Percentiles rank a stretch among this genome's conserved stretches.
Conservation (phyloP, 2,797 vertebrate species). For the Platyrinchus mystaceus region DNA sequence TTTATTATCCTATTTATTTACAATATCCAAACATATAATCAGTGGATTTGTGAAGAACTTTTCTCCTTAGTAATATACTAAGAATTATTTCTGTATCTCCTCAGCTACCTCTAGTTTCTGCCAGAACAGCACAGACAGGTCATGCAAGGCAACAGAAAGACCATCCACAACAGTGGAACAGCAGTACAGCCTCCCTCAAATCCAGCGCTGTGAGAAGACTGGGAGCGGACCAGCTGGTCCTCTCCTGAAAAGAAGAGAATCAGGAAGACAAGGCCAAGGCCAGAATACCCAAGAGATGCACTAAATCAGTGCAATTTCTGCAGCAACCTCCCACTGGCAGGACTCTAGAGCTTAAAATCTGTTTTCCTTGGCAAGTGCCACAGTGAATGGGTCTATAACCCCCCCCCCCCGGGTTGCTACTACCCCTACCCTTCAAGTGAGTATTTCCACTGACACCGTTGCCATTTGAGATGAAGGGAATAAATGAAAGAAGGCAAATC, state of each 20-base stretch:
- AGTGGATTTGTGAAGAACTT: background rate
- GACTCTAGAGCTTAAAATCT: slow-evolving; percentile 64
- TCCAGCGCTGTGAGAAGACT: background rate
- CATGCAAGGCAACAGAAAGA: slow-evolving; percentile 50
- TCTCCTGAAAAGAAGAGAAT: slow-evolving; percentile 39
- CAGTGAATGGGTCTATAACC: background rate
- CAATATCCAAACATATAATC: background rate
- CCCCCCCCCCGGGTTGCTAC: background rate
- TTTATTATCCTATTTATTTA: background rate
- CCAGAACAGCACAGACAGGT: slow-evolving; percentile 14
- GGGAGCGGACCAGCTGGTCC: slow-evolving; percentile 49
- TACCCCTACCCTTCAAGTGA: slow-evolving; percentile 21
- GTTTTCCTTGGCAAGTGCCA: slow-evolving; percentile 51
- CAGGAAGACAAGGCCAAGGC: slow-evolving; percentile 30
- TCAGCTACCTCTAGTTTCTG: background rate
- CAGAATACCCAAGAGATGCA: slow-evolving; percentile 49
- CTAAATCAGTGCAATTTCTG: slow-evolving; percentile 53
- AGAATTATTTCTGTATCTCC: background rate
- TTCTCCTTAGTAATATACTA: background rate
- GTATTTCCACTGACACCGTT: slow-evolving; percentile 1
- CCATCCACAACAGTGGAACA: background rate
- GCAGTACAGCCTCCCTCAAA: slow-evolving; percentile 10
- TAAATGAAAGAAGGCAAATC: background rate
- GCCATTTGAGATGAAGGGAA: slow-evolving; percentile 15
- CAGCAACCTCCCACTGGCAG: slow-evolving; percentile 51